phyloP scores from a whole-genome alignment of 2,888 invertebrate genomes.

The Ptychoptera albimana region DNA sequence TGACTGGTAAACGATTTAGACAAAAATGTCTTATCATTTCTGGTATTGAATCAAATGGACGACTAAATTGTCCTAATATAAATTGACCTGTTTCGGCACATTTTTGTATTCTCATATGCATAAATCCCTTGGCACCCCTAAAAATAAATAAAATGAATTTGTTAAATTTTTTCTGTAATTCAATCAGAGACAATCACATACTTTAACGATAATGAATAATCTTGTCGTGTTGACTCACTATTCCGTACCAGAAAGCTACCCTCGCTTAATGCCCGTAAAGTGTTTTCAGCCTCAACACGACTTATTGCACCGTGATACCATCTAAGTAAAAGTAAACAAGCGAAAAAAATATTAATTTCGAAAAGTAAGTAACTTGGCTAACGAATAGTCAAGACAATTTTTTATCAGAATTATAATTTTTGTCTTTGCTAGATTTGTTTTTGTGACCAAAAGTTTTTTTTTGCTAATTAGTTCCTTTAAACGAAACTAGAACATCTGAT shows the following conservation, averaged over 20 bases:
- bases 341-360: neutral
- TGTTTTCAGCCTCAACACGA: slow-evolving; percentile 78
- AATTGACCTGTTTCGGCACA: slow-evolving; percentile 58
- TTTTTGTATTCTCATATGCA: slow-evolving; percentile 92
- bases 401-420: neutral
- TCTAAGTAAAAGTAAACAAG: slow-evolving; percentile 28
- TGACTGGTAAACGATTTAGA: slow-evolving; percentile 79
- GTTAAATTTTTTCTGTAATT: neutral
- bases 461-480: too few species aligned
- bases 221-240: slow-evolving; percentile 84
- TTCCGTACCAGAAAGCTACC: slow-evolving; percentile 90
- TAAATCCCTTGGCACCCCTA: slow-evolving; percentile 88
- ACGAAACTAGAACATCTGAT: too few species aligned
- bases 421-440: slow-evolving; percentile 3
- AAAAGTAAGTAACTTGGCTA: neutral
- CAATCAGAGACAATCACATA: slow-evolving; percentile 35
- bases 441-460: slow-evolving; percentile 3
- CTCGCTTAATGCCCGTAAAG: slow-evolving; percentile 67
- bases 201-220: slow-evolving; percentile 90
- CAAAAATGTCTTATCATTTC: slow-evolving; percentile 91
- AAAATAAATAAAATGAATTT: slow-evolving; percentile 15
- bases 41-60: slow-evolving; percentile 85
- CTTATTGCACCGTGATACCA: slow-evolving; percentile 95
- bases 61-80: slow-evolving; percentile 83
- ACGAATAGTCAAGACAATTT: neutral